A percentile compares a stretch with the other conserved stretches of the same genome.
Conservation (phyloP, 2,888 invertebrate genomes). For the Palloptera scutellata region DNA sequence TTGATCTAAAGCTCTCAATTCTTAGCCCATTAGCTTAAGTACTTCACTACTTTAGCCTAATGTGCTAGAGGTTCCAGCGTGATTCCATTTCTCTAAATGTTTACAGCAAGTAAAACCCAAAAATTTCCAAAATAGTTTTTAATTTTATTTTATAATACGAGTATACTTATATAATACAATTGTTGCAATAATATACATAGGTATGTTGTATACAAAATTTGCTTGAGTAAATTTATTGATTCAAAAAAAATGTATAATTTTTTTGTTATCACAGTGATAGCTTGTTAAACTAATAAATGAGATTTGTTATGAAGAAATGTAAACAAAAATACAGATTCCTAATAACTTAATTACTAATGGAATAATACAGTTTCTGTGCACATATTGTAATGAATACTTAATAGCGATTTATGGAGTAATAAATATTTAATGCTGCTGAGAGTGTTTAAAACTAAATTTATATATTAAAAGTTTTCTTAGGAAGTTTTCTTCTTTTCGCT, state of each 20-base stretch:
- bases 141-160: too few species aligned
- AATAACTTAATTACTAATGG: too few species aligned
- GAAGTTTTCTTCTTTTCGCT: background rate
- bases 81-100: too few species aligned
- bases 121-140: too few species aligned
- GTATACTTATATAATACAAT: background rate
- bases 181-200: background rate
- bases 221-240: background rate
- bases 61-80: too few species aligned
- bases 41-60: too few species aligned
- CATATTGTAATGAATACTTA: too few species aligned
- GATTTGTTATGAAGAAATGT: conserved; percentile 19
- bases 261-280: conserved; percentile 33
- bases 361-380: too few species aligned
- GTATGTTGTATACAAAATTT: conserved; percentile 5
- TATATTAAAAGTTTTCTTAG: background rate
- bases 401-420: background rate
- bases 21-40: too few species aligned
- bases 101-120: too few species aligned
- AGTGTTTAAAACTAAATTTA: background rate
- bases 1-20: too few species aligned
- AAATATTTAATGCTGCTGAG: conserved; percentile 16
- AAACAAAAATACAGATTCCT: background rate
- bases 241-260: background rate
- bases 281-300: conserved; percentile 8